Evolutionary conservation across 1,140 invertebrate genomes (phyloP), one percentile per base, ranked within the genome.

Genomic region (Aphaenogaster rudis): DNA sequence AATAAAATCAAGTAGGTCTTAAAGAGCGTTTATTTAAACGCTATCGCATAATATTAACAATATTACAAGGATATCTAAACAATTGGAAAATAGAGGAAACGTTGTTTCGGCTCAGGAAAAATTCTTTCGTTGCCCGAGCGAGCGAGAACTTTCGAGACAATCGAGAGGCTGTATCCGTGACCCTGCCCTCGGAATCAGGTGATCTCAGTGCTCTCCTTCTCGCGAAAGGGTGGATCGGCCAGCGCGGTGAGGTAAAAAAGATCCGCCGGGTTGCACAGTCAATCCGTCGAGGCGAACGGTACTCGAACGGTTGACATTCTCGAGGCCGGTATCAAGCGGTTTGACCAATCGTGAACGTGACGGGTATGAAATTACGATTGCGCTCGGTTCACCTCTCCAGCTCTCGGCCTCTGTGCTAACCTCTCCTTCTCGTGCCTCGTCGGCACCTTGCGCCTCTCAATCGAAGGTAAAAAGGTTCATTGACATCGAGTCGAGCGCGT

Each of bases 301-400:
- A 93, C 92, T 91, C 88, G 88, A 91, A 64, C 85, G 61, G 93
- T 92, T 93, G 93, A 92, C 93, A 93, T 93, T 93, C 93, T 90
- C 88, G 80, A 92, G 86, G 79, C 89, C 82, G 86, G 92, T 91
- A 89, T 86, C 91, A 90, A 91, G 81, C 59, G 63, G 90, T 88
- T 86, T 82, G 90, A 90, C 90, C 90, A 87, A 89, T 69, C 90
- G 78, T 90, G 90, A 66, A 91, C 86, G 88, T 92, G 91, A 91
- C 90, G 88, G 72, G 91, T 91, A 88, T 92, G 90, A 91, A 91
- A 90, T 91, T 92, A 89, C 86, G 85, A 84, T 67, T 74, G 80
- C 54, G 69, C 42, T 84, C 67, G 61, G 80, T 74, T 84, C 69
- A 74, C 54, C 67, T 84, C 39, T 33, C 6, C 21, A 4, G 81